These are phyloP conservation scores for Neomonachus schauinslandi DNA, from an alignment of 2,113 vertebrate species.

Conservation along the genomic window DNA sequence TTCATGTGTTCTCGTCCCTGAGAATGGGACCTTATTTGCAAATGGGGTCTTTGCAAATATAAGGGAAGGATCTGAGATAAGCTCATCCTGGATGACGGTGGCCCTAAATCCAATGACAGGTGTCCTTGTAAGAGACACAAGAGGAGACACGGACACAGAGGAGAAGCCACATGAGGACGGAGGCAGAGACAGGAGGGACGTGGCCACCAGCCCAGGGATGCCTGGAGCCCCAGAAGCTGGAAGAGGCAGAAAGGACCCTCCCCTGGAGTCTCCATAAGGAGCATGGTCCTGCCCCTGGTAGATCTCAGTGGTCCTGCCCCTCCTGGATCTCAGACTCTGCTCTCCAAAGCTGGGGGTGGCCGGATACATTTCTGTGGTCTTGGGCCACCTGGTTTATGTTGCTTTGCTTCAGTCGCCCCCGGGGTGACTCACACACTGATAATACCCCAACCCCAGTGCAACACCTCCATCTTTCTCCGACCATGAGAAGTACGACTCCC, in stretches of 20 bases:
- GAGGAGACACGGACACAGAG: not conserved
- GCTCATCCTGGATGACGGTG: accelerated
- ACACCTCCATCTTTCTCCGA: not conserved
- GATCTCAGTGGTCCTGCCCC: accelerated
- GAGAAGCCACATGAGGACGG: not conserved
- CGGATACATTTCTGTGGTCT: accelerated
- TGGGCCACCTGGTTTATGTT: accelerated
- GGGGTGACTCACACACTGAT: too few relatives aligned
- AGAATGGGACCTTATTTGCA: not conserved
- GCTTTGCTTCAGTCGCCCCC: accelerated
- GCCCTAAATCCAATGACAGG: too few relatives aligned
- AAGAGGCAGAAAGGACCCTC: not conserved
- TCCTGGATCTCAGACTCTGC: accelerated
- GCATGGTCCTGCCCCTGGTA: not conserved
- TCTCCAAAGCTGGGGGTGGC: not conserved
- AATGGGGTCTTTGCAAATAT: not conserved
- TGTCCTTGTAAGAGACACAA: not conserved
- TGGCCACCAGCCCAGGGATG: accelerated
- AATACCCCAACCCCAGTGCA: too few relatives aligned
- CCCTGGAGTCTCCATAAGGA: not conserved
- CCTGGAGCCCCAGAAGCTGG: not conserved
- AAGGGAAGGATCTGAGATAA: not conserved
- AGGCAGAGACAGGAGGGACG: accelerated
- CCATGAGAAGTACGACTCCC: accelerated
- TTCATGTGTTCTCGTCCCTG: too few relatives aligned